phyloP scores from a whole-genome alignment of 64 coral and sea anemone species.

The Porites lutea region DNA sequence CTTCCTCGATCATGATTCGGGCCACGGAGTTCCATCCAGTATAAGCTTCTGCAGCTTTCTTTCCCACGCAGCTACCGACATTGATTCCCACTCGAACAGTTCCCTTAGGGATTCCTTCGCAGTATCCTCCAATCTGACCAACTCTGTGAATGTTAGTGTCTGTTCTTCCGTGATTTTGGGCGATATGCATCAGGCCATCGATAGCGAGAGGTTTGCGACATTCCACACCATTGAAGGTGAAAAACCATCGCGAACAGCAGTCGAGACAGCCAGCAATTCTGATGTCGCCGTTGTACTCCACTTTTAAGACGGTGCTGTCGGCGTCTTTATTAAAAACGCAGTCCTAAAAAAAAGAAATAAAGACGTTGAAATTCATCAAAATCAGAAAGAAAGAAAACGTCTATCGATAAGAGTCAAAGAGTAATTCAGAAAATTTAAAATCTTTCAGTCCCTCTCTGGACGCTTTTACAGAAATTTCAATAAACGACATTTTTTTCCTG shows the following conservation, averaged over 20 bases:
- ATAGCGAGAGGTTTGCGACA: slow-evolving; percentile 36
- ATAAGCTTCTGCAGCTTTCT: slow-evolving; percentile 4
- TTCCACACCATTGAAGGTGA: slow-evolving; percentile 24
- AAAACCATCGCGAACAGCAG: slow-evolving; percentile 54
- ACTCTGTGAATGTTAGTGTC: slow-evolving; percentile 11
- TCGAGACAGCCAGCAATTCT: neutral
- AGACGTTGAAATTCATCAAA: too few species aligned
- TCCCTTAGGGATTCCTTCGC: neutral
- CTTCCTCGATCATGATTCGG: slow-evolving; percentile 24
- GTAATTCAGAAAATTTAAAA: neutral
- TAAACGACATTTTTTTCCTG: neutral
- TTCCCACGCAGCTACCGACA: slow-evolving; percentile 2
- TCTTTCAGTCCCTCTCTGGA: too few species aligned
- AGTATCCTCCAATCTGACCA: neutral
- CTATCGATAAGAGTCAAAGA: neutral
- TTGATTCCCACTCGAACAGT: neutral
- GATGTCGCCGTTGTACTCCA: slow-evolving; percentile 48
- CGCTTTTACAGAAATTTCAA: too few species aligned
- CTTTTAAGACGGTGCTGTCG: slow-evolving; percentile 2
- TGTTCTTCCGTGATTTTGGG: neutral
- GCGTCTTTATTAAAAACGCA: slow-evolving; percentile 22
- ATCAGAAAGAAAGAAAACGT: too few species aligned
- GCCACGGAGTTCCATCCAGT: slow-evolving; percentile 24
- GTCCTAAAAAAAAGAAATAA: neutral
- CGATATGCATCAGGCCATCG: neutral